These are phyloP conservation scores for Disparrhopalites patrizii DNA, from an alignment of 2,888 invertebrate species.

Conservation along the genomic window DNA sequence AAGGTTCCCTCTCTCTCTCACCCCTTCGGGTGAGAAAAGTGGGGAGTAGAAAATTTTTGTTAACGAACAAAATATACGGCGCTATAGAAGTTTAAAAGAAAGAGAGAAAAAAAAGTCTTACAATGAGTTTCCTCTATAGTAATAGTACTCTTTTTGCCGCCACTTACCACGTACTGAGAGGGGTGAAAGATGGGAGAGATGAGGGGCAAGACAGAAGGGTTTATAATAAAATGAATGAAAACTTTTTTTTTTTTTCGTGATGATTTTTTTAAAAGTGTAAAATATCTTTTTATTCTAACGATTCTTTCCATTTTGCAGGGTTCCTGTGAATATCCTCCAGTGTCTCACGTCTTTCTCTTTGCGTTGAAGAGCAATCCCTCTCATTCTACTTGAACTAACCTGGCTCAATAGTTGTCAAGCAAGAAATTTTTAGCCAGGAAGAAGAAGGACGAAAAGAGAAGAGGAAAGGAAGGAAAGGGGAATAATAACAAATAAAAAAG, in stretches of 20 bases:
- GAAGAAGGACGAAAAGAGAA: constrained; percentile 9
- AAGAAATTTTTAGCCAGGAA: constrained; percentile 38
- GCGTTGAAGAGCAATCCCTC: neutral
- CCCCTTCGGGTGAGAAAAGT: too few species aligned
- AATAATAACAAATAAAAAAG: too few species aligned
- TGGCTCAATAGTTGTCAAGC: constrained; percentile 45
- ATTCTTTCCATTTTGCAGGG: too few species aligned
- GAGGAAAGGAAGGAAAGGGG: neutral
- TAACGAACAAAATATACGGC: too few species aligned
- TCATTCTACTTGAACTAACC: constrained; percentile 33
- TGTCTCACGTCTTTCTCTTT: constrained; percentile 1
- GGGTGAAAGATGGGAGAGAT: neutral
- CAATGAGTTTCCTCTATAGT: too few species aligned
- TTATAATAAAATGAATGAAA: constrained; percentile 22
- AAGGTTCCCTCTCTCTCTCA: neutral
- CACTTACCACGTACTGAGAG: too few species aligned
- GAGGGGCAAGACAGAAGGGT: constrained; percentile 2
- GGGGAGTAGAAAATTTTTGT: too few species aligned
- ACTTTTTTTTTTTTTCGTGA: too few species aligned
- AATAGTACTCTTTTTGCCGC: too few species aligned
- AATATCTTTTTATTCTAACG: constrained; percentile 17
- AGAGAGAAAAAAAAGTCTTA: too few species aligned
- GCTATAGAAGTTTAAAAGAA: too few species aligned
- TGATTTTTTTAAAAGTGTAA: constrained; percentile 16
- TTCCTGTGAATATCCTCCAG: constrained; percentile 12